Conservation (phyloP, 2,113 vertebrate species). For the Perca schrenkii region DNA sequence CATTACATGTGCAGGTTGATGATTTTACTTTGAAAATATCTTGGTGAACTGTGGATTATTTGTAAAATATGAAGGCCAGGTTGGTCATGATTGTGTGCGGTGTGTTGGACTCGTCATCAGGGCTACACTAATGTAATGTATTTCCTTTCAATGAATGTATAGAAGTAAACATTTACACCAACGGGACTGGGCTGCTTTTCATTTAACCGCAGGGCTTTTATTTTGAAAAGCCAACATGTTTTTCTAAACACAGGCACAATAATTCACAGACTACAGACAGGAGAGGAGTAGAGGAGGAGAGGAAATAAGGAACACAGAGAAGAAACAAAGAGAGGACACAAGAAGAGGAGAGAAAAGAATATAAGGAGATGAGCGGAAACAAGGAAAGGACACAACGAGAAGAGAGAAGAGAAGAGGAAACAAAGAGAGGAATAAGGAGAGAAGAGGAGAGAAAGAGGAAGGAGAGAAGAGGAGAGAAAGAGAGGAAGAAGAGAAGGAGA, state of each 20-base stretch:
- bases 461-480: too few species aligned
- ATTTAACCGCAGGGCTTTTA: neutral
- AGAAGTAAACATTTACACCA: slow-evolving; percentile 77
- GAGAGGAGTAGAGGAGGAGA: neutral
- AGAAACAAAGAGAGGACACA: too few species aligned
- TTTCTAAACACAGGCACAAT: neutral
- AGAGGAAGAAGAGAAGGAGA: neutral
- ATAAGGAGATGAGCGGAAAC: neutral
- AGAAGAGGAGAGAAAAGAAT: neutral
- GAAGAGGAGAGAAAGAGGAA: neutral
- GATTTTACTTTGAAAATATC: slow-evolving; percentile 10
- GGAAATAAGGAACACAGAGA: neutral
- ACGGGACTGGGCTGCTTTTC: neutral
- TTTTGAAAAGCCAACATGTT: neutral
- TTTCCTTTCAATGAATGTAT: slow-evolving; percentile 77
- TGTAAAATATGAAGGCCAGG: neutral
- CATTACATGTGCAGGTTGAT: neutral
- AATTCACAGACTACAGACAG: neutral
- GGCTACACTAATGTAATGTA: slow-evolving; percentile 58
- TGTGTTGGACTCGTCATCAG: slow-evolving; percentile 41
- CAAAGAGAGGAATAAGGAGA: neutral
- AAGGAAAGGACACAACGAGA: neutral
- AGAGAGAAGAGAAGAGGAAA: neutral
- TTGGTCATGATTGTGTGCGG: slow-evolving; percentile 22
- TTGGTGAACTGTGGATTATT: neutral